Evolutionary conservation across 1,140 invertebrate genomes (phyloP).

Genomic region (Druon quercuslanigerum): DNA sequence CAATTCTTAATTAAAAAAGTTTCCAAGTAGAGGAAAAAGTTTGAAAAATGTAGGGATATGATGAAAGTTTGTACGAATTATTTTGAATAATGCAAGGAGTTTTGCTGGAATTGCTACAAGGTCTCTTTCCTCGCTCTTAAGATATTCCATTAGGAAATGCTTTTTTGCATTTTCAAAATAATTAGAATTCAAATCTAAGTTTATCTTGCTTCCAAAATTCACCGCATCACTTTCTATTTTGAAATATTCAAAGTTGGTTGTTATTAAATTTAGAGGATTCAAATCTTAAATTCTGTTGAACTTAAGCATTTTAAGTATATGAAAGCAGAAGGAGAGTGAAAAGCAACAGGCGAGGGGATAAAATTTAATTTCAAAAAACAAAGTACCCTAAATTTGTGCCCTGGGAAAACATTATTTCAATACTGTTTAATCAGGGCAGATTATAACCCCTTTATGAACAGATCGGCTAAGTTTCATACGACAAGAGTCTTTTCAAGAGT

Average conservation of each 20-base stretch:
- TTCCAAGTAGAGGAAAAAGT: neutral
- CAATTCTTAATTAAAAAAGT: neutral
- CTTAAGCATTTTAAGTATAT: too few relatives aligned
- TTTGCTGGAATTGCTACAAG: neutral
- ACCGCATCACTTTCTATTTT: too few relatives aligned
- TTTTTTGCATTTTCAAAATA: slow-evolving; percentile 5
- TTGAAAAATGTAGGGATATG: neutral
- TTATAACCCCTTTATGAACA: slow-evolving; percentile 19
- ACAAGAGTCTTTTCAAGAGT: slow-evolving; percentile 53
- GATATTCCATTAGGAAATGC: neutral
- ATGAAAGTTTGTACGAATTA: slow-evolving; percentile 1
- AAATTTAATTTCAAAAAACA: too few relatives aligned
- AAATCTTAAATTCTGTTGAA: too few relatives aligned
- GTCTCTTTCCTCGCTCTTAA: neutral
- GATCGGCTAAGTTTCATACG: slow-evolving; percentile 53
- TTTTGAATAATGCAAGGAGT: neutral
- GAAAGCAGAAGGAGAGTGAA: too few relatives aligned
- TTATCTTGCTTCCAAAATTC: too few relatives aligned
- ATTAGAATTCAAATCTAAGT: too few relatives aligned
- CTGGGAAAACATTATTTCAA: too few relatives aligned
- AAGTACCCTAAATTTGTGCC: too few relatives aligned
- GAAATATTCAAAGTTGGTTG: too few relatives aligned
- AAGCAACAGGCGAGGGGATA: too few relatives aligned
- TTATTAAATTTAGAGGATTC: too few relatives aligned
- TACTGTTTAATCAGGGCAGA: neutral